Evolutionary conservation across 2,888 invertebrate genomes (phyloP), one percentile per base, ranked within the genome.

Genomic region (Phania funesta): DNA sequence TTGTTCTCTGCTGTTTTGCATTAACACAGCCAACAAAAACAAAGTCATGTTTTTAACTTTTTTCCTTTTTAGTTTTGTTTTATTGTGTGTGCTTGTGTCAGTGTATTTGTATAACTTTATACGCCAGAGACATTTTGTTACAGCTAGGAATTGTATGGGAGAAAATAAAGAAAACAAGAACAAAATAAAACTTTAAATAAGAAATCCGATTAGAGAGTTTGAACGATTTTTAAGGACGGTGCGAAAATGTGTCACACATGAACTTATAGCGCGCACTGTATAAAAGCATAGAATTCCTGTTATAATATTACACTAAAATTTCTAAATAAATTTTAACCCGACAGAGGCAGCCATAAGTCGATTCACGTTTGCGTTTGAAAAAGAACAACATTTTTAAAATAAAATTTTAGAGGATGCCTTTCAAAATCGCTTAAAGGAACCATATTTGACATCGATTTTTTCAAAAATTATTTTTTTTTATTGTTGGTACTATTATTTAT

Each of bases 61-160:
- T 58, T 7, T 18, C 4, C 13, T 60, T 60, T 48, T 11, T 0
- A 11, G 24, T 26, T 56, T 48, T 38, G 8, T 41, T 64, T 58
- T 65, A 22, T 41, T 65, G 35, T 58, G 46, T 75, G 20, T 41
- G 7, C 29, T 26, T 64, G 41, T 54, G 52, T 74, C 22, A 26
- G 52, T 74, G 29, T 24, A 35, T 75, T 65, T 67, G 16, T 16
- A 32, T 32, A 60, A 60, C 46, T 60, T 60, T 52, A 50, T 50
- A 50, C 68, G 50, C 68, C 46, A 18, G 32, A 76, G 76, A 60
- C 76, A 60, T 68, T 68, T 75, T 76, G 65, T 44, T 32, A 29
- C 76, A 67, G 41, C 60, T 67, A 60, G 50, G 24, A 76, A 68
- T 44, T 58, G 58, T 60, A 68, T 68, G 32, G 44, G 29, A 60